phyloP scores from a whole-genome alignment of 2,888 invertebrate species.

The Herminia tarsipennalis region DNA sequence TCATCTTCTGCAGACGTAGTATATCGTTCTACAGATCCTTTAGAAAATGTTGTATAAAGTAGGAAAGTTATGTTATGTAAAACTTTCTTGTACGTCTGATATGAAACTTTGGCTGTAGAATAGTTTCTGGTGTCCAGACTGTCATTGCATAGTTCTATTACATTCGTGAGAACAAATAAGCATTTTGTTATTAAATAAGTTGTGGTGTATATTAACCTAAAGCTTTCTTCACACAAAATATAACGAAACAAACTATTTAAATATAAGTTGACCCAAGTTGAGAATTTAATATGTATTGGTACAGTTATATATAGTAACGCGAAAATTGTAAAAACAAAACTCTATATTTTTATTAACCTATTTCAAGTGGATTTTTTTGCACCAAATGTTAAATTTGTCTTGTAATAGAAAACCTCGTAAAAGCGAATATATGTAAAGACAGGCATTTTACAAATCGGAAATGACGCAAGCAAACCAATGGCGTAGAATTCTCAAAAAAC shows the following conservation, averaged over 20 bases:
- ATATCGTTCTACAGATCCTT: not conserved
- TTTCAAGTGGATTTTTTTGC: no score
- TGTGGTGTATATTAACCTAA: no score
- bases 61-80: slow-evolving; percentile 5
- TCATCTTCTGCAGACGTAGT: not conserved
- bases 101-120: slow-evolving; percentile 8
- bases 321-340: no score
- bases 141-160: slow-evolving; percentile 11
- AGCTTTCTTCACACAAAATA: no score
- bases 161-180: not conserved
- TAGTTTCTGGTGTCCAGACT: slow-evolving; percentile 6
- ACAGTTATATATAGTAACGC: no score
- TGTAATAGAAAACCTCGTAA: no score
- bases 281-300: no score
- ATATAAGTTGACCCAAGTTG: no score
- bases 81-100: slow-evolving; percentile 6
- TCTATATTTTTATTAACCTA: no score
- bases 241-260: no score
- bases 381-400: no score
- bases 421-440: not conserved
- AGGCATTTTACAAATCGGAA: slow-evolving; percentile 1
- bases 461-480: slow-evolving; percentile 1
- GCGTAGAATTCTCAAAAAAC: slow-evolving; percentile 9
- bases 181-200: slow-evolving; percentile 16
- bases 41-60: not conserved